Conservation (phyloP, 2,888 invertebrate genomes). For the Lasioglossum leucozonium region DNA sequence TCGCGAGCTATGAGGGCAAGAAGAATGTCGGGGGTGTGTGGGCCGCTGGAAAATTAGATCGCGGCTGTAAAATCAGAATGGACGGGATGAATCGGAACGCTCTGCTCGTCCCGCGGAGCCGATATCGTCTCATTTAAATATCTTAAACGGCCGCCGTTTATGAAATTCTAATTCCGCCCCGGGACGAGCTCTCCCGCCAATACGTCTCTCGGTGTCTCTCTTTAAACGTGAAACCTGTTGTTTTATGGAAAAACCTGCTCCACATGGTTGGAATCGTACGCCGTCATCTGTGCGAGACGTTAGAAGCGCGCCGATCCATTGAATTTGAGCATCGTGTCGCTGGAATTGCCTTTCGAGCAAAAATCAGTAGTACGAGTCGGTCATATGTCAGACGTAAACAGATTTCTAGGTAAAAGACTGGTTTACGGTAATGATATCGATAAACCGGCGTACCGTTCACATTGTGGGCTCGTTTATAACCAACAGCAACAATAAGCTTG, state of each 20-base stretch:
- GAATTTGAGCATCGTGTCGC: background rate
- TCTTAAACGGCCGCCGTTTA: slow-evolving; percentile 14
- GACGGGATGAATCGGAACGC: slow-evolving; percentile 18
- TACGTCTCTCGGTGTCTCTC: background rate
- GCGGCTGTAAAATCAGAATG: slow-evolving; percentile 37
- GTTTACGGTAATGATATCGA: background rate
- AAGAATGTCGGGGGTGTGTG: too few relatives aligned
- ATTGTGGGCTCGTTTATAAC: too few relatives aligned
- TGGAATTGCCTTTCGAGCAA: background rate
- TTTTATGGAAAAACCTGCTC: background rate
- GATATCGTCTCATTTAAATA: slow-evolving; percentile 32
- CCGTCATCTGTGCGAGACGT: background rate
- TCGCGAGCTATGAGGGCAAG: slow-evolving; percentile 6
- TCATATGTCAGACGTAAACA: background rate
- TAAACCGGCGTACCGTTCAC: too few relatives aligned
- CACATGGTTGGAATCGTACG: background rate
- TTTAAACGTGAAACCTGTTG: background rate
- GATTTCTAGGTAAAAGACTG: background rate
- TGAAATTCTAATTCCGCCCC: slow-evolving; percentile 36
- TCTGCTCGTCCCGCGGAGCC: background rate
- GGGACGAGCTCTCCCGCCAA: background rate
- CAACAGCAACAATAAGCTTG: too few relatives aligned
- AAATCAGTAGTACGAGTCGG: background rate
- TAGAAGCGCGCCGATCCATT: fast-evolving
- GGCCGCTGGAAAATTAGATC: slow-evolving; percentile 34